phyloP scores from a whole-genome alignment of 2,797 vertebrate species.

The Chaetophractus vellerosus region DNA sequence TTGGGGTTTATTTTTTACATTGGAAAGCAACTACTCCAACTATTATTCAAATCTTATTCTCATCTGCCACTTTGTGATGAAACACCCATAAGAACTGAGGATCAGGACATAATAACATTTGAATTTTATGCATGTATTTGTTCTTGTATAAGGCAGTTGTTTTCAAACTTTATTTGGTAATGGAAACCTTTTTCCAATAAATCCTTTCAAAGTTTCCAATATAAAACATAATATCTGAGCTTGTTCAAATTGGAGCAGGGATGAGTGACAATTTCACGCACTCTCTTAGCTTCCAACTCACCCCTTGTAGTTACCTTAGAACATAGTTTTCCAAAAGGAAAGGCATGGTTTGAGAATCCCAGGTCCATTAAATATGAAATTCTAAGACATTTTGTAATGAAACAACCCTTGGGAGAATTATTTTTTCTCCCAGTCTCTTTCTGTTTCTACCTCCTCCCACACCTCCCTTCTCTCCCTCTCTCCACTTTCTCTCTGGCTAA shows the following conservation, averaged over 20 bases:
- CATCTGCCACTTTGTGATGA: neutral
- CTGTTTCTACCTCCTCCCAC: neutral
- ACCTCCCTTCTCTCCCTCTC: neutral
- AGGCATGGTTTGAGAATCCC: neutral
- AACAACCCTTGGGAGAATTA: neutral
- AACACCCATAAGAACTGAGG: neutral
- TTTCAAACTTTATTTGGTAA: constrained; percentile 16
- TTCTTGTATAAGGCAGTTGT: neutral
- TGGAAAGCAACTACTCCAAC: neutral
- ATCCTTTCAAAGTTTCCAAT: neutral
- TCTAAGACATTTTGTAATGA: constrained; percentile 20
- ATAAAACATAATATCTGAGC: neutral
- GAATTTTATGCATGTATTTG: neutral
- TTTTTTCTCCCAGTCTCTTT: neutral
- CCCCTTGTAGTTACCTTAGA: neutral
- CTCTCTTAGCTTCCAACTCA: neutral
- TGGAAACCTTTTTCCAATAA: constrained; percentile 14
- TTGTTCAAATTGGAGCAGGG: neutral
- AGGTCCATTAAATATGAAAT: constrained; percentile 1
- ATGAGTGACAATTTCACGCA: neutral
- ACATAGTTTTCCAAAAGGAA: constrained; percentile 10
- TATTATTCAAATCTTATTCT: neutral
- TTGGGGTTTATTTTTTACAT: neutral
- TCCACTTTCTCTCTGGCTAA: neutral
- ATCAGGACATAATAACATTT: constrained; percentile 37